Evolutionary conservation across 2,797 vertebrate species (phyloP).

Genomic region (Anguilla obscura): DNA sequence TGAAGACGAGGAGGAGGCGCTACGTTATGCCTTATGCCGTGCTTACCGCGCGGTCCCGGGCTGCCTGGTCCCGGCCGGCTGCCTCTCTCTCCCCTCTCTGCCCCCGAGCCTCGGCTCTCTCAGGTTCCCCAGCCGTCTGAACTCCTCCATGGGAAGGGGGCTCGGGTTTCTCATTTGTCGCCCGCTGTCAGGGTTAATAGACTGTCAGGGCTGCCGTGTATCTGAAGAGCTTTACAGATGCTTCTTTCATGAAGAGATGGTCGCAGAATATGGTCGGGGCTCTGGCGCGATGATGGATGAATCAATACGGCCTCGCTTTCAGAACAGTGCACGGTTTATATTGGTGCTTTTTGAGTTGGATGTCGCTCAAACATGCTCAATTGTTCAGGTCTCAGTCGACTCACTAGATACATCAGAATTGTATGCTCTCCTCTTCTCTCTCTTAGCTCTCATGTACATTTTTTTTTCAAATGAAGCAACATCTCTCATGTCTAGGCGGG

Average conservation of each 20-base stretch:
- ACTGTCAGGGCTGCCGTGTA: constrained; percentile 29
- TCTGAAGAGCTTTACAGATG: constrained; percentile 39
- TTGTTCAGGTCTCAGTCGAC: not conserved
- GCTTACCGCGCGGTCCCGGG: not conserved
- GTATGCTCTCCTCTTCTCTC: not conserved
- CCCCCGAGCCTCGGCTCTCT: not conserved
- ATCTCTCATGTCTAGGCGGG: not conserved
- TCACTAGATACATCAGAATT: not conserved
- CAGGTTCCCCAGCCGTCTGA: not conserved
- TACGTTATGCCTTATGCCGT: not conserved
- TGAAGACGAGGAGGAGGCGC: not conserved
- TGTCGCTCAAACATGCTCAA: not conserved
- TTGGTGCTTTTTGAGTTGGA: not conserved
- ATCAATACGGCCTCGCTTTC: not conserved
- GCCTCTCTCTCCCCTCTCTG: not conserved
- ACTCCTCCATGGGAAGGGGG: not conserved
- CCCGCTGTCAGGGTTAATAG: constrained; percentile 32
- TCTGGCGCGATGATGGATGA: not conserved
- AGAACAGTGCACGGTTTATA: not conserved
- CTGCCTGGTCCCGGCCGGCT: not conserved
- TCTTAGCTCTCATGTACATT: not conserved
- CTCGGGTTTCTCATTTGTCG: not conserved
- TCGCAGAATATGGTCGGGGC: not conserved
- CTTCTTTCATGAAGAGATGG: constrained; percentile 41
- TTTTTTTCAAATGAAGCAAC: not conserved